Evolutionary conservation across 2,888 invertebrate genomes (phyloP).

Genomic region (Operophtera brumata): DNA sequence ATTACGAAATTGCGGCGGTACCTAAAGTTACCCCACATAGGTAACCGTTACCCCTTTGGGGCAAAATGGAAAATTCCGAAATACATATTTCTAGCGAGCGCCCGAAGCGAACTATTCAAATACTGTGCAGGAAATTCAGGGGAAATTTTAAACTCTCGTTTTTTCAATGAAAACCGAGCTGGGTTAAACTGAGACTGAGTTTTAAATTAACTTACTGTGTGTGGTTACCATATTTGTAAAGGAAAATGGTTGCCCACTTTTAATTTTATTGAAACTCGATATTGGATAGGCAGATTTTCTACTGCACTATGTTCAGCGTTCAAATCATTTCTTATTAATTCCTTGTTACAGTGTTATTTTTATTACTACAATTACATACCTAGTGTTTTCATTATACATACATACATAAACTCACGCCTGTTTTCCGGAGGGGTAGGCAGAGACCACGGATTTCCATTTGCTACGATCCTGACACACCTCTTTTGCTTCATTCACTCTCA

Average conservation of each 20-base stretch:
- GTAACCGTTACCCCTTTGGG: slow-evolving; percentile 13
- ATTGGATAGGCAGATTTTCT: slow-evolving; percentile 1
- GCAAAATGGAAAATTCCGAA: slow-evolving; percentile 21
- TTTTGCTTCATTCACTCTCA: too few relatives aligned
- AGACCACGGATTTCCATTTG: too few relatives aligned
- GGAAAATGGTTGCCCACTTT: slow-evolving; percentile 10
- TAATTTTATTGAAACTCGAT: slow-evolving; percentile 4
- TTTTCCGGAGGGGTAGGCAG: too few relatives aligned
- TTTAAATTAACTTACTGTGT: slow-evolving; percentile 27
- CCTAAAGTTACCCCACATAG: slow-evolving; percentile 31
- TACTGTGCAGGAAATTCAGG: slow-evolving; percentile 36
- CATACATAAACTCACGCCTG: too few relatives aligned
- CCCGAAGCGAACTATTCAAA: slow-evolving; percentile 57
- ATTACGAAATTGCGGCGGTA: slow-evolving; percentile 35
- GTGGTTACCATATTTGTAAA: slow-evolving; percentile 21
- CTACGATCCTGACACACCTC: too few relatives aligned
- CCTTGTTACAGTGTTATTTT: not conserved
- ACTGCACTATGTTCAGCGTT: not conserved
- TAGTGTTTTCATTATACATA: too few relatives aligned
- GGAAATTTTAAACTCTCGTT: slow-evolving; percentile 50
- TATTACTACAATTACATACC: too few relatives aligned
- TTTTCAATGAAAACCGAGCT: slow-evolving; percentile 43
- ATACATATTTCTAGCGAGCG: slow-evolving; percentile 59
- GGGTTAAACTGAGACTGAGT: slow-evolving; percentile 26
- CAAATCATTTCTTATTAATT: not conserved